Conservation (phyloP, 2,888 invertebrate genomes). For the Epistrophe eligans region DNA sequence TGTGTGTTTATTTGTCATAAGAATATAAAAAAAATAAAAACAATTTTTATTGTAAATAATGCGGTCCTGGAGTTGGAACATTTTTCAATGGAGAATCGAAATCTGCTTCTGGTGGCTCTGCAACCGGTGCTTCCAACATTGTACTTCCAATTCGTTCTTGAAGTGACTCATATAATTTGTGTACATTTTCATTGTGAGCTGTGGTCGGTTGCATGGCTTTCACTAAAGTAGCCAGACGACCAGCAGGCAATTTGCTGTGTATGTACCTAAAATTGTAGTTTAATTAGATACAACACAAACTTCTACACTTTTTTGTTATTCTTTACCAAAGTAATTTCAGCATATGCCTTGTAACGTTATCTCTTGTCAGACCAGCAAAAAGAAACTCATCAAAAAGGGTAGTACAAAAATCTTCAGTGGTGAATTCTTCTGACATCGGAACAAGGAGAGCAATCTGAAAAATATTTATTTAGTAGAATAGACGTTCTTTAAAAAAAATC, state of each 20-base stretch:
- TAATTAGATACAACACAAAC: background rate
- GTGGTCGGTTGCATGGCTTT: conserved; percentile 85
- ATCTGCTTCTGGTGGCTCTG: conserved; percentile 88
- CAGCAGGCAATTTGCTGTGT: conserved; percentile 91
- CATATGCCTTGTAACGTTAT: conserved; percentile 96
- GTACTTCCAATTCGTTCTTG: conserved; percentile 91
- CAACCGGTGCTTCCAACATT: conserved; percentile 87
- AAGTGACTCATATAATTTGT: conserved; percentile 90
- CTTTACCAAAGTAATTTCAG: conserved; percentile 94
- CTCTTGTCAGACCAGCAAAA: conserved; percentile 93
- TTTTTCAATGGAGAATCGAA: conserved; percentile 93
- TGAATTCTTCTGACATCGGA: conserved; percentile 95
- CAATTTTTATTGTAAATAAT: conserved; percentile 82
- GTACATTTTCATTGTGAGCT: conserved; percentile 94
- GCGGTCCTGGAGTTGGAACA: conserved; percentile 92
- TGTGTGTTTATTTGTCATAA: background rate
- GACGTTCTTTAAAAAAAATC: background rate
- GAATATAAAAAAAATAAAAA: background rate
- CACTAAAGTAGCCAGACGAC: conserved; percentile 91
- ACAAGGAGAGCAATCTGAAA: conserved; percentile 88
- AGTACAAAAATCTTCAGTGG: conserved; percentile 97
- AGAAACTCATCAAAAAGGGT: conserved; percentile 98
- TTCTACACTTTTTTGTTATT: background rate
- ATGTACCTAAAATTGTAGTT: conserved; percentile 88
- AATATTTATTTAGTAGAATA: background rate